These are phyloP conservation scores for Philopedon plagiatum DNA, from an alignment of 2,888 invertebrate species.

Conservation along the genomic window DNA sequence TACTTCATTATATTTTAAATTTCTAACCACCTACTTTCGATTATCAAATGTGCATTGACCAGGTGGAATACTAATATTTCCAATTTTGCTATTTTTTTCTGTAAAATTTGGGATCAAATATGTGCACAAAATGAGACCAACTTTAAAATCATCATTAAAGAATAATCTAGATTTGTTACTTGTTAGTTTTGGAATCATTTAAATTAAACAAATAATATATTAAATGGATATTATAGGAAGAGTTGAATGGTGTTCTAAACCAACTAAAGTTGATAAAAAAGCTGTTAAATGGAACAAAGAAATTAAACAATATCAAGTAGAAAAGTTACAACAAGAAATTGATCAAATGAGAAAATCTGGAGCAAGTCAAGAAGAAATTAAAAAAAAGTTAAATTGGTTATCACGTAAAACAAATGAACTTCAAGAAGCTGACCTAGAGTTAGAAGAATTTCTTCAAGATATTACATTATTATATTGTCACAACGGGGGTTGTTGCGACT, in stretches of 20 bases:
- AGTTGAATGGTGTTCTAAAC: constrained; percentile 3
- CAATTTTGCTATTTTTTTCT: not conserved
- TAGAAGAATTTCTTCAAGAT: too few species aligned
- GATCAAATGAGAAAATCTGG: too few species aligned
- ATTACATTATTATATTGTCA: too few species aligned
- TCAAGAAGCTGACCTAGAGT: not conserved
- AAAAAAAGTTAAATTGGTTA: too few species aligned
- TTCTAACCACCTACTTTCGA: not conserved
- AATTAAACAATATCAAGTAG: too few species aligned
- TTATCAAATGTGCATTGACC: not conserved
- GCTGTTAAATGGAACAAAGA: too few species aligned
- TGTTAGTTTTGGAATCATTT: not conserved
- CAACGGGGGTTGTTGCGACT: too few species aligned
- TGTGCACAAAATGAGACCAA: not conserved
- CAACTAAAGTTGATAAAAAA: not conserved
- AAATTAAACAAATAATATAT: not conserved
- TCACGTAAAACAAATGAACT: too few species aligned
- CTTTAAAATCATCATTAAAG: not conserved
- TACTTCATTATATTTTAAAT: constrained; percentile 1
- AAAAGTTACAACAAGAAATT: too few species aligned
- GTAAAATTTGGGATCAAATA: not conserved
- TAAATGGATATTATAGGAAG: not conserved
- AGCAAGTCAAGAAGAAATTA: too few species aligned
- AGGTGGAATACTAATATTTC: too few species aligned
- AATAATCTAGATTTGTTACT: not conserved